Conservation (phyloP, 2,113 vertebrate species). For the Psettodes erumei region DNA sequence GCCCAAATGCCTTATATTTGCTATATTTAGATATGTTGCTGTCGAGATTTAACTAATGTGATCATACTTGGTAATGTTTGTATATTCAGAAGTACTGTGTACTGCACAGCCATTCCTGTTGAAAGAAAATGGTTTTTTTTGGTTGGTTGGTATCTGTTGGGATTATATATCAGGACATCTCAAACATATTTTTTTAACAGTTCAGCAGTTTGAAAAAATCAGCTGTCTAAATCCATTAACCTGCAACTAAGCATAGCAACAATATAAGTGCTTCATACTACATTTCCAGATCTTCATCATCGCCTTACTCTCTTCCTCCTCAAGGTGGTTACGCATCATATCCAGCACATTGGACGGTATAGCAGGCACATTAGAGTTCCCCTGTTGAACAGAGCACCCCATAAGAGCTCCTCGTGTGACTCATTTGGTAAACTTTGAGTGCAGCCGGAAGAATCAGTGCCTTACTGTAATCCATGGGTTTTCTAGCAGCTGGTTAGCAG, state of each 20-base stretch:
- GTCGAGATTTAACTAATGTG: background rate
- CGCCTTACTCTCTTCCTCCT: slow-evolving; percentile 57
- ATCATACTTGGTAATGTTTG: slow-evolving; percentile 1
- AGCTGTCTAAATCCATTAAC: background rate
- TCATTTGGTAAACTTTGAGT: slow-evolving; percentile 36
- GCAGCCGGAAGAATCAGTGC: slow-evolving; percentile 20
- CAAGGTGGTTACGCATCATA: slow-evolving; percentile 84
- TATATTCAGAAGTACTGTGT: background rate
- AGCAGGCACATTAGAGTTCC: slow-evolving; percentile 77
- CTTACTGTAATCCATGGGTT: slow-evolving; percentile 85
- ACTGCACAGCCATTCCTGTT: background rate
- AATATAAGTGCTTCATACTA: background rate
- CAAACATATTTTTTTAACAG: background rate
- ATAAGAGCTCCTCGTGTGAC: slow-evolving; percentile 30
- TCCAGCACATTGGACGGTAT: slow-evolving; percentile 85
- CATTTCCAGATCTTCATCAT: slow-evolving; percentile 1
- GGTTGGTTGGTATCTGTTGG: background rate
- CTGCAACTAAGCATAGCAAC: background rate
- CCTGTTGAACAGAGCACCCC: slow-evolving; percentile 74
- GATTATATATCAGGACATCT: background rate
- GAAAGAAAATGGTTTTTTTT: too few relatives aligned
- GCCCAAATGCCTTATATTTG: background rate
- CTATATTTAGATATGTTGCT: background rate
- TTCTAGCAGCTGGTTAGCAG: slow-evolving; percentile 84
- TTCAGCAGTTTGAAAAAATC: background rate